These are phyloP conservation scores for Thalassoma bifasciatum DNA, from an alignment of 2,113 vertebrate species.

Conservation along the genomic window DNA sequence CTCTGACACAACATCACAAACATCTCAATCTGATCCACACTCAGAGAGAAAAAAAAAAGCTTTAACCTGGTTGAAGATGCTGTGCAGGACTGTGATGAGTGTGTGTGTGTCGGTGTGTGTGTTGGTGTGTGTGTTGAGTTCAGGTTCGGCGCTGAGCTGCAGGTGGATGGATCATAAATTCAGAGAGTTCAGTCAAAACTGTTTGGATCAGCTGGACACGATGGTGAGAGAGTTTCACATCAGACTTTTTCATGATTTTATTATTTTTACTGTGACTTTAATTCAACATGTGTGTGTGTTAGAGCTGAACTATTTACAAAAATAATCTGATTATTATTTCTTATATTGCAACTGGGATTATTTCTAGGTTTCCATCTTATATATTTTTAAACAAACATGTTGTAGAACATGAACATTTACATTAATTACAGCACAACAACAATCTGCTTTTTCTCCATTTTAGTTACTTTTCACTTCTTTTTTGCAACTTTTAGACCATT, in stretches of 20 bases:
- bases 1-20: constrained; percentile 15
- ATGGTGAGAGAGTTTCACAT: constrained; percentile 61
- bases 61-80: constrained; percentile 43
- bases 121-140: constrained; percentile 31
- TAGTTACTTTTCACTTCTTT: no score
- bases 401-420: no score
- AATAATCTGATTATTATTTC: no score
- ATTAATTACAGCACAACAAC: no score
- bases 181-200: constrained; percentile 33
- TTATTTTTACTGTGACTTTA: not conserved
- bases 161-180: constrained; percentile 71
- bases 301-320: no score
- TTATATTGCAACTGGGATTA: no score
- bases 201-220: constrained; percentile 33
- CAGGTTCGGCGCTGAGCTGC: constrained; percentile 58
- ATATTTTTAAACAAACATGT: no score
- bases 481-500: no score
- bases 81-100: constrained; percentile 20
- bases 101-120: constrained; percentile 54
- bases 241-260: not conserved
- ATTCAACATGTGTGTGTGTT: constrained; percentile 1
- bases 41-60: not conserved
- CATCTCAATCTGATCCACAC: not conserved
- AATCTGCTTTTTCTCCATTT: no score
- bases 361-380: no score